Evolutionary conservation across 1,140 invertebrate genomes (phyloP).

Genomic region (Drosophila nigromelanica): DNA sequence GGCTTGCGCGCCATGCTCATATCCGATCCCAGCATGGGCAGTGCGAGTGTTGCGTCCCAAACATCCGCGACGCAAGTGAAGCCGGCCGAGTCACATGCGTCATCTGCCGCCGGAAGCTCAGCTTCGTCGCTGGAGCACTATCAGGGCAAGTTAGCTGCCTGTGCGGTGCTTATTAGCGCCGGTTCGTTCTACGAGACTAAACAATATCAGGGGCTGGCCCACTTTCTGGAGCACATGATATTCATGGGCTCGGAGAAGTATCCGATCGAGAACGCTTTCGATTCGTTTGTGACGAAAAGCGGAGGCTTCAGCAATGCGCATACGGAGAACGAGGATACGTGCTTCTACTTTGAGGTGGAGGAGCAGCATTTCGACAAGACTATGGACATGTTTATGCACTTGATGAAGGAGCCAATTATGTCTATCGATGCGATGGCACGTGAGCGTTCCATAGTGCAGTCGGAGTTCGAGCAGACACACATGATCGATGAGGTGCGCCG

Average conservation of each 20-base stretch:
- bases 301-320: slow-evolving; percentile 93
- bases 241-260: slow-evolving; percentile 96
- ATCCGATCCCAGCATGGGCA: slow-evolving; percentile 31
- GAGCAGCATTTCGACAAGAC: slow-evolving; percentile 89
- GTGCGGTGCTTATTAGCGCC: slow-evolving; percentile 88
- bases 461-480: slow-evolving; percentile 85
- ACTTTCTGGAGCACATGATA: slow-evolving; percentile 98
- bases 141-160: slow-evolving; percentile 87
- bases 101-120: not conserved
- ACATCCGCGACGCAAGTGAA: not conserved
- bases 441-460: slow-evolving; percentile 95
- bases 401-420: slow-evolving; percentile 95
- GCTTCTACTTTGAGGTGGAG: slow-evolving; percentile 94
- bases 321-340: slow-evolving; percentile 93
- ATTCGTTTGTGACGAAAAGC: slow-evolving; percentile 90
- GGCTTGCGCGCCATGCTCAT: slow-evolving; percentile 56
- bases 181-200: slow-evolving; percentile 88
- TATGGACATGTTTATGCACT: slow-evolving; percentile 94
- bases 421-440: slow-evolving; percentile 92
- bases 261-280: slow-evolving; percentile 93
- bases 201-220: slow-evolving; percentile 93
- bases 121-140: slow-evolving; percentile 34
- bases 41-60: not conserved
- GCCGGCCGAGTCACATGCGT: not conserved
- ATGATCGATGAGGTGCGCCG: slow-evolving; percentile 69